Base-by-base conservation (phyloP, 2,888 invertebrate species). In the Ormyrus rosae region DNA sequence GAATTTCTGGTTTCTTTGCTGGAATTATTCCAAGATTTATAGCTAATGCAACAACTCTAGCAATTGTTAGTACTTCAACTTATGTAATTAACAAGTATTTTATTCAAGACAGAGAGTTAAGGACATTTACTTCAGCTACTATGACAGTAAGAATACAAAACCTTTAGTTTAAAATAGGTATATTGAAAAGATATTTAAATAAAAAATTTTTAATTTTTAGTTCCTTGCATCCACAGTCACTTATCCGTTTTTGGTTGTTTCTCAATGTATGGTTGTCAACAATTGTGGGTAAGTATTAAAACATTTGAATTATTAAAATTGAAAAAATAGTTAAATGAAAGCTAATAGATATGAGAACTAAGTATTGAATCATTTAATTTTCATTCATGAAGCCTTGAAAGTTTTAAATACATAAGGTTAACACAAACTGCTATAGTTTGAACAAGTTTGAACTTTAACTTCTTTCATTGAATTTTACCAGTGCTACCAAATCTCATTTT, bases 231-330 rank as follows among this genome's bases (percentile, higher is more conserved):
- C 96, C 82, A 95, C 96, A 77, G 88, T 97, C 82, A 95, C 97
- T n/a, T 99, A 99, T 91, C 98, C 98, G 34, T 94, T 98, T 89
- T 94, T 95, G 89, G 96, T 99, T 80, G 97, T 98, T 0, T 95
- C 97, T 10, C 96, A 96, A 80, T 96, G 98, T 87, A 97, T 98
- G 96, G 94, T 95, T 80, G 96, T 98, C 9, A 95, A 95, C 81
- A 95, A 96, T 81, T 95, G 95, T 13, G 95, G 94, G 93, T 94
- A 88, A 89, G 91, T 88, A 72, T 45, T 48, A 56, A 75, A 48
- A 67, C 11, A 68, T 64, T 51, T 73, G 9, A 10, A 55, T 67
- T 46, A 63, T 69, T 34, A 63, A 34, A 34, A 34, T 34, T 34
- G 34, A 34, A 34, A 34, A 34, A 3, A 34, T 4, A 34, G 34